phyloP scores from a whole-genome alignment of 2,888 invertebrate genomes.

The Lottia gigantea region DNA sequence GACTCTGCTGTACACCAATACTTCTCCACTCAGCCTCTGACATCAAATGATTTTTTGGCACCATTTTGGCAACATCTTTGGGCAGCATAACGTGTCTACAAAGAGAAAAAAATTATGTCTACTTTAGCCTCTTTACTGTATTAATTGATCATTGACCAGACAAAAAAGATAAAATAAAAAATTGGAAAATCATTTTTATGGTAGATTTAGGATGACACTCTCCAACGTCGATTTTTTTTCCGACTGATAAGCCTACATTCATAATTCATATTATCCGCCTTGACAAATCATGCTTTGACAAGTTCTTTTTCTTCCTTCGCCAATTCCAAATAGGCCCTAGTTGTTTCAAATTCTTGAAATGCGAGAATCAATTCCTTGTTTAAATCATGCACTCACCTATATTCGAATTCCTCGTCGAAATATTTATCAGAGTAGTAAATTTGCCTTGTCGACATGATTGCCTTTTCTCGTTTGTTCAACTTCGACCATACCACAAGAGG shows the following conservation, averaged over 20 bases:
- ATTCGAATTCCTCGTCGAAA: conserved; percentile 89
- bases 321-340: too few relatives aligned
- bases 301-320: neutral
- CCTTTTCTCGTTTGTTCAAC: too few relatives aligned
- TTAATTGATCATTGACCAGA: too few relatives aligned
- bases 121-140: too few relatives aligned
- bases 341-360: too few relatives aligned
- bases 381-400: conserved; percentile 77
- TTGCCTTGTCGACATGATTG: conserved; percentile 73
- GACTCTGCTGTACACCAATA: conserved; percentile 95
- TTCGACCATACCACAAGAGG: too few relatives aligned
- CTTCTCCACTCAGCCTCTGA: conserved; percentile 92
- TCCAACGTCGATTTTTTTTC: too few relatives aligned
- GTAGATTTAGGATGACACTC: too few relatives aligned
- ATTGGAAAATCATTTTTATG: too few relatives aligned
- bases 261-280: neutral
- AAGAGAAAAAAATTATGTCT: too few relatives aligned
- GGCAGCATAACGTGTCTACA: conserved; percentile 92
- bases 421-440: conserved; percentile 96
- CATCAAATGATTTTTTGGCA: conserved; percentile 94
- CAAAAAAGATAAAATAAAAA: too few relatives aligned
- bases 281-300: neutral
- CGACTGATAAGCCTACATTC: too few relatives aligned
- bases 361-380: neutral
- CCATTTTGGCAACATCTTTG: conserved; percentile 88